Conservation (phyloP, 2,113 vertebrate genomes). For the Gracilinanus agilis region DNA sequence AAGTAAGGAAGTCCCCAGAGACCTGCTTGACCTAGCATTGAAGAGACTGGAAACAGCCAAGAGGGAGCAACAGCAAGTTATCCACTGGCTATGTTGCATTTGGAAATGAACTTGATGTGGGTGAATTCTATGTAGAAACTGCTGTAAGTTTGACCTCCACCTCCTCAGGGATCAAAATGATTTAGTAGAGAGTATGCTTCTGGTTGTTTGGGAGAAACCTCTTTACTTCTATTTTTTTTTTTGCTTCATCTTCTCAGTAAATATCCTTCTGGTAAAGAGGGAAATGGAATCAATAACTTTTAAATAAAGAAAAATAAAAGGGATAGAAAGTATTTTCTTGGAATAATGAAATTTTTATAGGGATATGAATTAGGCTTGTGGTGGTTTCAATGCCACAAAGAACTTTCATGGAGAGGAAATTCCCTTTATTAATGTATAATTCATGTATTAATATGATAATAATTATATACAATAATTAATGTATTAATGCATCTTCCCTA, state of each 20-base stretch:
- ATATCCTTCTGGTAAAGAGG: neutral
- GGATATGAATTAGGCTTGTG: neutral
- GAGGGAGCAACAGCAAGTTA: neutral
- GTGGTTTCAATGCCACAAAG: neutral
- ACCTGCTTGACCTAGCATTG: neutral
- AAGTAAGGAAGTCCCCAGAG: neutral
- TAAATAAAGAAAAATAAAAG: neutral
- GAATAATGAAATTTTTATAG: neutral
- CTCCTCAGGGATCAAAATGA: neutral
- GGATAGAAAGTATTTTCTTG: neutral
- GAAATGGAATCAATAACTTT: neutral
- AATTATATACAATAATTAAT: no score
- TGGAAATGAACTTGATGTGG: neutral
- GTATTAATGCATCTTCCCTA: neutral
- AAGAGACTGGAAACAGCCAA: neutral
- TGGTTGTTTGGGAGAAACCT: neutral
- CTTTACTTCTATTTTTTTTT: neutral
- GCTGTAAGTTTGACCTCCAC: neutral
- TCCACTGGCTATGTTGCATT: neutral
- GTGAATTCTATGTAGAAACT: neutral
- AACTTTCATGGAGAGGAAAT: neutral
- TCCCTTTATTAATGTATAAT: neutral
- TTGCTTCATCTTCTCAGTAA: neutral
- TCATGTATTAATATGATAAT: no score
- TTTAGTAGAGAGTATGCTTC: neutral